Conservation (phyloP, 2,113 vertebrate genomes). For the Catharus minimus region DNA sequence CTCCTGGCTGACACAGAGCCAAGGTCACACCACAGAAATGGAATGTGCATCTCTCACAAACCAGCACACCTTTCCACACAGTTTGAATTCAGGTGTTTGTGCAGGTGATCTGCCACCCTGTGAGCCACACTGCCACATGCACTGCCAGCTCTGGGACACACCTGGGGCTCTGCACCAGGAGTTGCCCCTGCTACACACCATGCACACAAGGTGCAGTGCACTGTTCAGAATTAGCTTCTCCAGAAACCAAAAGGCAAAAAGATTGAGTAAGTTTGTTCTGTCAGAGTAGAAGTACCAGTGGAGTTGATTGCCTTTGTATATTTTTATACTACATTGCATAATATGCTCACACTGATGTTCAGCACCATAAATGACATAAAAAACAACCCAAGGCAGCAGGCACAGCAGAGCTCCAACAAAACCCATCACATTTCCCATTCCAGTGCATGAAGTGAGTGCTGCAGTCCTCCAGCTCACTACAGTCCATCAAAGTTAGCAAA, state of each 20-base stretch:
- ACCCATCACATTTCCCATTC: constrained; percentile 1
- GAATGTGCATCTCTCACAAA: neutral
- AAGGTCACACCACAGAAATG: neutral
- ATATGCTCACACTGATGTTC: neutral
- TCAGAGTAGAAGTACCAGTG: neutral
- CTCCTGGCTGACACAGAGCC: neutral
- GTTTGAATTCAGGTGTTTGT: neutral
- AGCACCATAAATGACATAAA: constrained; percentile 30
- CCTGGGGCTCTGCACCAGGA: neutral
- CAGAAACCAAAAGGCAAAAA: constrained; percentile 6
- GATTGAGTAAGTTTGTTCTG: neutral
- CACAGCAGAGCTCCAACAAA: neutral
- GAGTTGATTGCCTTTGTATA: neutral
- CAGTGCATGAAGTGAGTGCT: neutral
- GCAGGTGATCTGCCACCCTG: neutral
- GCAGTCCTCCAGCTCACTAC: neutral
- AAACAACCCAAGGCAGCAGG: constrained; percentile 56
- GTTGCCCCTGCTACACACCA: neutral
- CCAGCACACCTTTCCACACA: neutral
- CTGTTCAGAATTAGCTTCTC: neutral
- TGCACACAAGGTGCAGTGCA: rapidly evolving
- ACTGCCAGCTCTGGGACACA: rapidly evolving
- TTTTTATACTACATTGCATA: neutral
- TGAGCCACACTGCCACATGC: too few species aligned
- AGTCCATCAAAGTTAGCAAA: neutral